phyloP scores from a whole-genome alignment of 2,113 vertebrate genomes.

The Istiophorus platypterus region DNA sequence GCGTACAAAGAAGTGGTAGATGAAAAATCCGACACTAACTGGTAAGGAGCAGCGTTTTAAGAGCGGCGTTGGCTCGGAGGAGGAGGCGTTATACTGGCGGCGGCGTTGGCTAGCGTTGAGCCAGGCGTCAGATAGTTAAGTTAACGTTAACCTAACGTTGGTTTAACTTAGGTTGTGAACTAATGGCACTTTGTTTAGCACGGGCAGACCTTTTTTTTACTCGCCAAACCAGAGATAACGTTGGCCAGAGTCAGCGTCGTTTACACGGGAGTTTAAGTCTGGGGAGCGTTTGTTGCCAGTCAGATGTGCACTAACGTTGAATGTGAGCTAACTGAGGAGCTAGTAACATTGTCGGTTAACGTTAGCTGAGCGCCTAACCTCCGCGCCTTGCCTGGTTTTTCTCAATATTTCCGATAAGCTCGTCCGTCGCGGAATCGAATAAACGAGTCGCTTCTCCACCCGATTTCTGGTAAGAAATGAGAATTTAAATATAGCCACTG shows the following conservation, averaged over 20 bases:
- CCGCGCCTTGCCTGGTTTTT: neutral
- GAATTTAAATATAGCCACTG: conserved; percentile 9
- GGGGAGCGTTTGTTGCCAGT: neutral
- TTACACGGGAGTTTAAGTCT: neutral
- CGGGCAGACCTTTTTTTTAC: rapidly evolving
- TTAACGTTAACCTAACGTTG: conserved; percentile 27
- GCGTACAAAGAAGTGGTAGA: conserved; percentile 90
- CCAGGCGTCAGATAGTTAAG: conserved; percentile 50
- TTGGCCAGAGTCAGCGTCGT: neutral
- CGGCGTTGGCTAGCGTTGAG: conserved; percentile 49
- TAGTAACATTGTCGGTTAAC: conserved; percentile 12
- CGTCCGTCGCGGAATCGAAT: neutral
- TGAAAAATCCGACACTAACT: conserved; percentile 89
- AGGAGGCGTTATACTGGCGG: conserved; percentile 14
- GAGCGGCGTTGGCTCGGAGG: neutral
- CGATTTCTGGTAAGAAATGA: conserved; percentile 58
- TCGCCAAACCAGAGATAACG: neutral
- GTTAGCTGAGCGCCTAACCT: neutral
- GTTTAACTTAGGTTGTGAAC: conserved; percentile 14
- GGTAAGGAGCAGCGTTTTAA: conserved; percentile 77
- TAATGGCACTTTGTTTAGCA: neutral
- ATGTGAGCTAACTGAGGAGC: conserved; percentile 29
- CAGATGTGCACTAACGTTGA: neutral
- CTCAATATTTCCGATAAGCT: neutral
- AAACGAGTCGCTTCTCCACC: neutral